Evolutionary conservation across 2,113 vertebrate species (phyloP), one percentile per base, ranked within the genome.

Genomic region (Sisor rabdophorus): DNA sequence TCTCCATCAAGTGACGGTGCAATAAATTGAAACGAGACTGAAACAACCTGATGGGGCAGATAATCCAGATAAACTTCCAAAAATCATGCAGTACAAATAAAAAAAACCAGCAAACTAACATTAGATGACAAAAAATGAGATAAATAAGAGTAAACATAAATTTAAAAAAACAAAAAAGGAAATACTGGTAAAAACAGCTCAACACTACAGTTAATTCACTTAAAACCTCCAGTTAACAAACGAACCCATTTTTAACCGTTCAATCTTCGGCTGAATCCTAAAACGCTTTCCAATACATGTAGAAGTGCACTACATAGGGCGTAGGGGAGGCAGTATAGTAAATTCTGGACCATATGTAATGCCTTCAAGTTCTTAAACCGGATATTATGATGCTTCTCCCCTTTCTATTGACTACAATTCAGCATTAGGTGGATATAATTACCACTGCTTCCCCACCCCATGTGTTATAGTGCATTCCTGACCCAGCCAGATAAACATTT

Each of bases 41-140:
- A 71, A 81, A 78, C 15, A 56, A 54, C 65, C 56, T 0, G 63
- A 78, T 70, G 76, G 64, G 75, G 73, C 40, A 7, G 40, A 71
- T 64, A 17, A 48, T 26, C 44, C 4, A 8, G 36, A 68, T 64
- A 63, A 30, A 54, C 28, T 28, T 61, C 64, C 3, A 79, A 68
- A 75, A 26, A 22, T 61, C 81, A 82, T 82, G 81, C 77, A 78
- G 47, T 52, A n/a, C 64, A 68, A 8, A 50, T 0, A 44, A 65
- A 67, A 65, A 30, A 28, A 60, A 56, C 55, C 30, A 12, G 32
- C 22, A 68, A 76, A 48, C 58, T 69, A 73, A 75, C 56, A 54
- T 55, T 52, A 55, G 60, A 70, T 19, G 9, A 44, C 9, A 44
- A 20, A 36, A 63, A 70, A 73, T 63, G 52, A 74, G 52, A 54